Evolutionary conservation across 2,888 invertebrate species (phyloP).

Genomic region (Himalopsyche anomala): DNA sequence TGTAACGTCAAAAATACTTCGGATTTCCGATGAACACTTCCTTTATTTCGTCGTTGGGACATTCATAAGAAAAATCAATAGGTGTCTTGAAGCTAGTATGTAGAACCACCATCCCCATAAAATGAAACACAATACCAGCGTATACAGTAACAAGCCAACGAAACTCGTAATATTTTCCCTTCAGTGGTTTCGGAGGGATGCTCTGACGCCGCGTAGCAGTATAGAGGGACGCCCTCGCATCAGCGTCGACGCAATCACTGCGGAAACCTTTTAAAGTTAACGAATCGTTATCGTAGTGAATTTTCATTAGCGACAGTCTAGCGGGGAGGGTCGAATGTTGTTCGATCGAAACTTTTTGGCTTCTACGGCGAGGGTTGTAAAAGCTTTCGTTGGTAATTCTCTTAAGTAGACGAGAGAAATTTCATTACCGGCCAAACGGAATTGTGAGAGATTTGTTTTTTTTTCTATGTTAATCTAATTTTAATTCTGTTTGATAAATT

Average conservation of each 20-base stretch:
- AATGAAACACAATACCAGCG: neutral
- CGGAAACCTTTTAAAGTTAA: slow-evolving; percentile 66
- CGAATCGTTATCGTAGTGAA: slow-evolving; percentile 65
- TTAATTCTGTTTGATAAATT: too few species aligned
- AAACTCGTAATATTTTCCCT: slow-evolving; percentile 49
- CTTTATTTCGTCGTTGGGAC: too few species aligned
- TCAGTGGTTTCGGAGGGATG: slow-evolving; percentile 53
- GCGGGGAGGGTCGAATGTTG: slow-evolving; percentile 1
- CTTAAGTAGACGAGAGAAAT: neutral
- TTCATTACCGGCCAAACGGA: neutral
- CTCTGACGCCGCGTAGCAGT: slow-evolving; percentile 41
- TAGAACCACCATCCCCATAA: neutral
- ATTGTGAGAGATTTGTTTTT: neutral
- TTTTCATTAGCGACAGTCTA: slow-evolving; percentile 64
- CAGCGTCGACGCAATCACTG: slow-evolving; percentile 60
- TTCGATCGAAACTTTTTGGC: slow-evolving; percentile 27
- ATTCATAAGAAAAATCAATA: neutral
- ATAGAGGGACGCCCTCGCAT: slow-evolving; percentile 35
- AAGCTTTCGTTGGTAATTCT: slow-evolving; percentile 29
- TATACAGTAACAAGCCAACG: slow-evolving; percentile 1
- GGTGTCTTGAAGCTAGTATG: neutral
- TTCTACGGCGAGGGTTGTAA: slow-evolving; percentile 5
- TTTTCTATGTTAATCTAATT: neutral
- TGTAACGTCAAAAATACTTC: too few species aligned
- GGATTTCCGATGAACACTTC: too few species aligned